Conservation (phyloP, 1,140 invertebrate genomes). For the Planococcus citri region DNA sequence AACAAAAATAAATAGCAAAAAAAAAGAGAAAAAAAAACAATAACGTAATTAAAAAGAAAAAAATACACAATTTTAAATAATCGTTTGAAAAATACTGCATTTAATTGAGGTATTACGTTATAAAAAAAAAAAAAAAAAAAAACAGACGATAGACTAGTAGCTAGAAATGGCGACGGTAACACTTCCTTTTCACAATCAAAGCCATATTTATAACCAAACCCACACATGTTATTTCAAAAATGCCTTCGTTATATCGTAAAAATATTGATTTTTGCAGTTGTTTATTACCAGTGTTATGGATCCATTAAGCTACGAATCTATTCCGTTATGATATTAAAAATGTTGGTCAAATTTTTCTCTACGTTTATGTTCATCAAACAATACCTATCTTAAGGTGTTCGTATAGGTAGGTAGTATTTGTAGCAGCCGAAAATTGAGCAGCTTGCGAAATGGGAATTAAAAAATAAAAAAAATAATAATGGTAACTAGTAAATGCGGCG, state of each 20-base stretch:
- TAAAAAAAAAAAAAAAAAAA: no score
- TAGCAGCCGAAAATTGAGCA: conserved; percentile 17
- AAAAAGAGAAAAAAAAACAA: neutral
- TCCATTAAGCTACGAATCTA: neutral
- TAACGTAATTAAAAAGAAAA: conserved; percentile 3
- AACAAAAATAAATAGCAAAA: neutral
- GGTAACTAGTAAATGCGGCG: conserved; percentile 19
- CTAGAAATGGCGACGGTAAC: neutral
- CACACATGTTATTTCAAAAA: neutral
- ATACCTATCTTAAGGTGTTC: no score
- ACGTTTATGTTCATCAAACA: no score
- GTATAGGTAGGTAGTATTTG: no score
- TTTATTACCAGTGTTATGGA: neutral
- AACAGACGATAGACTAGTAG: neutral
- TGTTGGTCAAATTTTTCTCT: no score
- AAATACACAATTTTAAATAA: no score
- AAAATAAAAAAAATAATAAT: conserved; percentile 16
- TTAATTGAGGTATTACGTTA: neutral
- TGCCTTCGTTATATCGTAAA: neutral
- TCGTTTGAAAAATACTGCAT: neutral
- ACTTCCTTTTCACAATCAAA: neutral
- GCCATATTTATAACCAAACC: neutral
- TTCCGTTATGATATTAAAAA: no score
- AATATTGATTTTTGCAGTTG: no score
- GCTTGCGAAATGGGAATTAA: neutral